Evolutionary conservation across 37 sponge, comb jelly and placozoan species (phyloP).

Genomic region (Axinella damicornis): DNA sequence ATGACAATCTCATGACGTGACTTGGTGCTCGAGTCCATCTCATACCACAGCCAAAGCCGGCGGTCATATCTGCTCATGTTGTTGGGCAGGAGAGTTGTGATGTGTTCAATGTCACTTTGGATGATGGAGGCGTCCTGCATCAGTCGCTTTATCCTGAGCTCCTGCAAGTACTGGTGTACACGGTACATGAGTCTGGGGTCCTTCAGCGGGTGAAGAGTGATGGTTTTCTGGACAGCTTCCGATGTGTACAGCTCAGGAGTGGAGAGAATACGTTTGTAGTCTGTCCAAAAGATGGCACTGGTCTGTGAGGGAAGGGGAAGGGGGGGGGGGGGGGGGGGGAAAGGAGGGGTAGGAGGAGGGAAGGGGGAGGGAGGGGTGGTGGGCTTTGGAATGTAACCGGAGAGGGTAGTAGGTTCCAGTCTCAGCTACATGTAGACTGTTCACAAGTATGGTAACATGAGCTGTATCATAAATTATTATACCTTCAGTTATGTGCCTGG

Average conservation of each 20-base stretch:
- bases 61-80: constrained; percentile 15
- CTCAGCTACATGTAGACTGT: too few relatives aligned
- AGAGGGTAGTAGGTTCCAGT: too few relatives aligned
- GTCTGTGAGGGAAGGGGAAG: constrained; percentile 17
- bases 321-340: neutral
- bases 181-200: constrained; percentile 53
- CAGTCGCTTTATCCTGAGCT: constrained; percentile 8
- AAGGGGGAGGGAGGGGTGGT: neutral
- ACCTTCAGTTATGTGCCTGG: too few relatives aligned
- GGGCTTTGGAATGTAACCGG: neutral
- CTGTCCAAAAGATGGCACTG: constrained; percentile 44
- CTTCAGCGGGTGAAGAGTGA: constrained; percentile 70
- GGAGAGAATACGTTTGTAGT: constrained; percentile 28
- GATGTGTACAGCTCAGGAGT: constrained; percentile 44
- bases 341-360: neutral
- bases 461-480: too few relatives aligned
- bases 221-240: constrained; percentile 20
- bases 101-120: neutral
- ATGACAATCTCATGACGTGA: constrained; percentile 29
- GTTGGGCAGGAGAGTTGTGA: constrained; percentile 12
- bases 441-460: too few relatives aligned
- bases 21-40: constrained; percentile 30
- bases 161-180: constrained; percentile 54
- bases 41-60: constrained; percentile 59
- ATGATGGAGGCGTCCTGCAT: constrained; percentile 10